Evolutionary conservation across 2,113 vertebrate genomes (phyloP).

Genomic region (Otolemur garnettii): DNA sequence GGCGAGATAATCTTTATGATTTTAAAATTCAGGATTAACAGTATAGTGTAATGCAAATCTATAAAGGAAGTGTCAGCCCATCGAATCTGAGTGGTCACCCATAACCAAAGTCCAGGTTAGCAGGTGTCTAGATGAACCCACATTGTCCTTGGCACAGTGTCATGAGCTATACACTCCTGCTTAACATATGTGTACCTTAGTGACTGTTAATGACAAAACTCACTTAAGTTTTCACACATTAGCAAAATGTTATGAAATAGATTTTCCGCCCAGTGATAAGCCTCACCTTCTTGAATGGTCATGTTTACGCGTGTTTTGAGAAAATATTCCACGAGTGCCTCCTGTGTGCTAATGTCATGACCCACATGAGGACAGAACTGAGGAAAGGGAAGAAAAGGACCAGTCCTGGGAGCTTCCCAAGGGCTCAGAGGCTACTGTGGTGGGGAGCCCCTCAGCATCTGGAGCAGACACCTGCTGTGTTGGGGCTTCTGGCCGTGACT

Average conservation of each 20-base stretch:
- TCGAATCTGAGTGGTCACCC: background rate
- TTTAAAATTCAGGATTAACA: background rate
- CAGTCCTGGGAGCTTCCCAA: background rate
- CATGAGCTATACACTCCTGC: background rate
- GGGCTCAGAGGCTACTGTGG: rapidly evolving
- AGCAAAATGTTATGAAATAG: background rate
- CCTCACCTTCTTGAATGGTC: background rate
- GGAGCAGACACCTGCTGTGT: no score
- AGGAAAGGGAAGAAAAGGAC: rapidly evolving
- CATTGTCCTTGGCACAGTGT: background rate
- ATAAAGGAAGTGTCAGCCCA: background rate
- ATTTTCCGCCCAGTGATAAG: background rate
- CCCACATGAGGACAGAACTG: rapidly evolving
- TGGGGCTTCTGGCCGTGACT: no score
- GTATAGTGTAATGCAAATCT: background rate
- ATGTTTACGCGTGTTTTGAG: background rate
- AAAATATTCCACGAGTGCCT: background rate
- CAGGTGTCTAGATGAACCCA: no score
- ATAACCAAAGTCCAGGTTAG: no score
- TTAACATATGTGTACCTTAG: background rate
- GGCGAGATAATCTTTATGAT: background rate
- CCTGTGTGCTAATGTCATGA: rapidly evolving
- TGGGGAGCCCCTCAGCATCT: no score
- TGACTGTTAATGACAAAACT: background rate
- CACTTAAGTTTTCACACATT: background rate